These are phyloP conservation scores for Mastomys natalensis DNA, from an alignment of 2,113 vertebrate genomes.

Conservation along the genomic window DNA sequence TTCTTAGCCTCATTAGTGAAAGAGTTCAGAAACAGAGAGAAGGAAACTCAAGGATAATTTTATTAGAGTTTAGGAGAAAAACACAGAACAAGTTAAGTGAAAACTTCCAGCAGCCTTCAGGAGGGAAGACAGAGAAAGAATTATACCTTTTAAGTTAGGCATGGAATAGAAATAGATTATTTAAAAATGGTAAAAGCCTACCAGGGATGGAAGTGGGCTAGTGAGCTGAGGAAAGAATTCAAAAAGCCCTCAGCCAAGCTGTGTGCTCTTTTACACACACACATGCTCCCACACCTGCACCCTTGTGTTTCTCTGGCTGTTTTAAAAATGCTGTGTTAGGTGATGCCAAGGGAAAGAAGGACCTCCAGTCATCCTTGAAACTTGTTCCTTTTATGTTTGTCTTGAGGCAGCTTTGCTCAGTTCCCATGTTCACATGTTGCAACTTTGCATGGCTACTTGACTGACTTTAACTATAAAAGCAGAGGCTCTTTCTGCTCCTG, in stretches of 20 bases:
- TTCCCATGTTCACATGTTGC: not conserved
- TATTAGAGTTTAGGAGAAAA: not conserved
- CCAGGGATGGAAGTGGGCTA: not conserved
- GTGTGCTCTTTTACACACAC: not conserved
- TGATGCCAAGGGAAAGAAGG: not conserved
- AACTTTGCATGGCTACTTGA: not conserved
- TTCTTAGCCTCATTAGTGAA: not conserved
- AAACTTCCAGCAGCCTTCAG: not conserved
- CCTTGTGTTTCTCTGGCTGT: not conserved
- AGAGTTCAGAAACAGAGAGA: not conserved
- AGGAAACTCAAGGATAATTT: not conserved
- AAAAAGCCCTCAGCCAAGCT: not conserved
- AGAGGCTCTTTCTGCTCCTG: not conserved
- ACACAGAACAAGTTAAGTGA: not conserved
- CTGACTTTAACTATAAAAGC: not conserved
- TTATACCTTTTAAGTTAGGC: not conserved
- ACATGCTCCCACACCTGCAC: too few species aligned
- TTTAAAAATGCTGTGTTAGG: not conserved
- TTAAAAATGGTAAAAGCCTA: not conserved
- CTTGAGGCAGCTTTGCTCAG: not conserved
- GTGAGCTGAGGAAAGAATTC: not conserved
- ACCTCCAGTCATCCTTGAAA: accelerated
- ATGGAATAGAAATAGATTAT: not conserved
- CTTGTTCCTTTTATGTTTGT: not conserved
- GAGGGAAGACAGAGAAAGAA: not conserved